Percentiles rank a stretch among this genome's conserved stretches.
phyloP scores from a whole-genome alignment of 2,888 invertebrate genomes.

The Prosapia bicincta region DNA sequence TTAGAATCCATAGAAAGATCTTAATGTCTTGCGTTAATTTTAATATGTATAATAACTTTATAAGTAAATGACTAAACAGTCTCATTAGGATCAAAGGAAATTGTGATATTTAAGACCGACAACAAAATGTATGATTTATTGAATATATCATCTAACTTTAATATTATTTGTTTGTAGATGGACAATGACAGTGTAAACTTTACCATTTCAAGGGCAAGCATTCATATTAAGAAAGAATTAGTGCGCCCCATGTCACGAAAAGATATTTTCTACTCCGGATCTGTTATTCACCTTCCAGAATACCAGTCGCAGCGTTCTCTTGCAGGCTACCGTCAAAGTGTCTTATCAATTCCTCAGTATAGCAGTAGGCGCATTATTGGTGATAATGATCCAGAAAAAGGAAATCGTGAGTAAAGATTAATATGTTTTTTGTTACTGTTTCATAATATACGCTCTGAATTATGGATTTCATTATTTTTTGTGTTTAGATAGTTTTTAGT shows the following conservation, averaged over 20 bases:
- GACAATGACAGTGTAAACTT: slow-evolving; percentile 68
- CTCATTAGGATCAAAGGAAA: too few species aligned
- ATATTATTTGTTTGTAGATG: slow-evolving; percentile 38
- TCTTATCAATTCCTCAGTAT: slow-evolving; percentile 72
- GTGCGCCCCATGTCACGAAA: slow-evolving; percentile 89
- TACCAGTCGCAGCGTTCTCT: slow-evolving; percentile 90
- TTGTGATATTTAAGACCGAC: too few species aligned
- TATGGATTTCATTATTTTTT: too few species aligned
- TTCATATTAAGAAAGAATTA: slow-evolving; percentile 54
- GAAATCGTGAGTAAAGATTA: slow-evolving; percentile 47
- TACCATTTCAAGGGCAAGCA: slow-evolving; percentile 58
- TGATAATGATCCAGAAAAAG: slow-evolving; percentile 17
- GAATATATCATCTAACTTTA: too few species aligned
- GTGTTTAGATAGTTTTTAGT: too few species aligned
- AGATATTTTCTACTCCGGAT: slow-evolving; percentile 97
- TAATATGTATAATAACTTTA: too few species aligned
- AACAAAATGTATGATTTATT: too few species aligned
- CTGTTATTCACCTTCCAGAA: slow-evolving; percentile 88
- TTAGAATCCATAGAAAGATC: too few species aligned
- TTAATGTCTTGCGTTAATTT: too few species aligned
- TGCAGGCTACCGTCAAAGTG: slow-evolving; percentile 86
- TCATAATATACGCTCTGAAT: too few species aligned
- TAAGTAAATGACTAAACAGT: too few species aligned
- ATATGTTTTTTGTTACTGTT: too few species aligned
- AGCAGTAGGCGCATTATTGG: slow-evolving; percentile 12